Evolutionary conservation across 2,888 invertebrate species (phyloP).

Genomic region (Archips xylosteana): DNA sequence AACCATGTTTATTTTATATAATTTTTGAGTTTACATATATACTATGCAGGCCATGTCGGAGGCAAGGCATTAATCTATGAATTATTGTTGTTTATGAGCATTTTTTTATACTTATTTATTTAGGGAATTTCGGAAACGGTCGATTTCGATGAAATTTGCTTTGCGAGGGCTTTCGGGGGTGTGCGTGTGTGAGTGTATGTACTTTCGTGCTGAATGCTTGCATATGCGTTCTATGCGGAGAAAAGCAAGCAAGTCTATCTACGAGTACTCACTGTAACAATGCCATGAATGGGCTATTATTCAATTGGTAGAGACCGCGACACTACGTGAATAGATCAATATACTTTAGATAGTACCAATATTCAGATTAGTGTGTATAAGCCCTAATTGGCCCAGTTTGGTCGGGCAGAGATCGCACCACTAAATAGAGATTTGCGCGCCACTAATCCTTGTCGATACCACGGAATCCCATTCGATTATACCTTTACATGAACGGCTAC

Average conservation of each 20-base stretch:
- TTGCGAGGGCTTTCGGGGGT: too few species aligned
- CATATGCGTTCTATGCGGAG: too few species aligned
- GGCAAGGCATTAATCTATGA: too few species aligned
- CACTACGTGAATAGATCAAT: conserved; percentile 23
- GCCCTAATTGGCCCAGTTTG: conserved; percentile 81
- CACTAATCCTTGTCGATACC: conserved; percentile 76
- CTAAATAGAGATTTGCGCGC: conserved; percentile 80
- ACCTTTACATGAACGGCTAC: conserved; percentile 72
- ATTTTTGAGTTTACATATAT: too few species aligned
- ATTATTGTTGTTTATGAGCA: too few species aligned
- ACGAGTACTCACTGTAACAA: conserved; percentile 16
- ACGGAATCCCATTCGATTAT: conserved; percentile 66
- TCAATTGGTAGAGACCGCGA: conserved; percentile 18
- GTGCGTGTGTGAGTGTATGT: too few species aligned
- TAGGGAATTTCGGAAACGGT: too few species aligned
- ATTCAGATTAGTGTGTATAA: conserved; percentile 72
- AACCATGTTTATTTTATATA: too few species aligned
- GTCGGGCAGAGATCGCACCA: conserved; percentile 71
- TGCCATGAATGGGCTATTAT: conserved; percentile 21
- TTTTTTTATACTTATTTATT: too few species aligned
- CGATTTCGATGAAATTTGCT: too few species aligned
- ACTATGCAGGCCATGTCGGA: too few species aligned
- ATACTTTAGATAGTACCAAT: conserved; percentile 53
- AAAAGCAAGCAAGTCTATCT: neutral
- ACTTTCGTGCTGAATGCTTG: too few species aligned